Evolutionary conservation across 2,888 invertebrate genomes (phyloP).

Genomic region (Polymixis lichenea): DNA sequence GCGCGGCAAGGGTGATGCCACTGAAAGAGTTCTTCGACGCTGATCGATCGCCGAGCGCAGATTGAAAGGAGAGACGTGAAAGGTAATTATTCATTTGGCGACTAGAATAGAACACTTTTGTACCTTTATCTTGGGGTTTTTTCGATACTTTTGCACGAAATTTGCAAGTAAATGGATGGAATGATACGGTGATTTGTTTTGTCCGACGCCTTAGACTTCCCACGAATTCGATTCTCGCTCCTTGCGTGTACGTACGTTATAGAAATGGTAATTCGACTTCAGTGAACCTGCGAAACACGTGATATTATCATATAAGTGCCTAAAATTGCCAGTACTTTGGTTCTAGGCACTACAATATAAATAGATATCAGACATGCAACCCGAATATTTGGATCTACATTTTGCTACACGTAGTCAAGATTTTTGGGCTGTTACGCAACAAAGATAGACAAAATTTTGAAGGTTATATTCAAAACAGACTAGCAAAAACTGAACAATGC

Average conservation of each 20-base stretch:
- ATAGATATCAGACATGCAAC: conserved; percentile 66
- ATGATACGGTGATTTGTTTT: conserved; percentile 89
- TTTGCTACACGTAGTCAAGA: conserved; percentile 2
- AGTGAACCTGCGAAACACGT: conserved; percentile 56
- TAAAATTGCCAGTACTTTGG: conserved; percentile 62
- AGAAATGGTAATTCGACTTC: conserved; percentile 69
- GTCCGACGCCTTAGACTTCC: conserved; percentile 83
- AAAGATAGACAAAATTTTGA: conserved; percentile 22
- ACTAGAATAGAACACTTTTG: conserved; percentile 91
- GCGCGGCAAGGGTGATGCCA: conserved; percentile 87
- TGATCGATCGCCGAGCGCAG: conserved; percentile 88
- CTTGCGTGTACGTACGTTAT: conserved; percentile 69
- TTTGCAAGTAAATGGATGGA: conserved; percentile 90
- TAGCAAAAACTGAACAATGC: conserved; percentile 73
- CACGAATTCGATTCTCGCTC: conserved; percentile 81
- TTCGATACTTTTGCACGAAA: conserved; percentile 89
- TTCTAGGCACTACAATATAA: conserved; percentile 56
- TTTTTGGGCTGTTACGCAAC: conserved; percentile 30
- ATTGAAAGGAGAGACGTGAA: conserved; percentile 90
- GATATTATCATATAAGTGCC: conserved; percentile 67
- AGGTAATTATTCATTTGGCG: conserved; percentile 90
- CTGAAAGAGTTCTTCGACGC: conserved; percentile 90
- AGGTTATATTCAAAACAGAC: conserved; percentile 57
- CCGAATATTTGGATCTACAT: conserved; percentile 37
- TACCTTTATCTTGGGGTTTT: conserved; percentile 88